Percentiles rank a stretch among this genome's conserved stretches.
Conservation (phyloP, 2,113 vertebrate species). For the Prionailurus viverrinus region DNA sequence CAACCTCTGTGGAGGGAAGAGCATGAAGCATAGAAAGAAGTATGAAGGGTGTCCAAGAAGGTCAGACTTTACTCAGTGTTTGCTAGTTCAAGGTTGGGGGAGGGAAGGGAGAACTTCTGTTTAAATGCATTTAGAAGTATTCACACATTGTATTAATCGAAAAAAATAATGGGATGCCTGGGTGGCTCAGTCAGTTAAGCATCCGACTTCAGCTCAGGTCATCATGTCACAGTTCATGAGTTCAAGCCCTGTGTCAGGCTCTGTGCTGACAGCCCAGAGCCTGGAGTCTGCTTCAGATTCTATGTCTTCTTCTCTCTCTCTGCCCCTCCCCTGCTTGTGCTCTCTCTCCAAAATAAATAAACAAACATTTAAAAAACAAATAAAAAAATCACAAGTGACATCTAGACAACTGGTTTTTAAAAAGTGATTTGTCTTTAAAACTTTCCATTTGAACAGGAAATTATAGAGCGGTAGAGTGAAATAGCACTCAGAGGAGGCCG, state of each 20-base stretch:
- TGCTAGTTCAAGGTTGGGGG: neutral
- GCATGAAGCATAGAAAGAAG: neutral
- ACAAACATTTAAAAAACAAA: neutral
- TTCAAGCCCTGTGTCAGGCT: too few species aligned
- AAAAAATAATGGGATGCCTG: too few species aligned
- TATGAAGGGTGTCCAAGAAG: neutral
- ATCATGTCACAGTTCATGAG: too few species aligned
- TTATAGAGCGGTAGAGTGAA: constrained; percentile 22
- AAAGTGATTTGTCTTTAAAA: constrained; percentile 48
- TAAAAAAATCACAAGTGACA: constrained; percentile 62
- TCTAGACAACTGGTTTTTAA: constrained; percentile 53
- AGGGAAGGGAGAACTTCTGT: neutral
- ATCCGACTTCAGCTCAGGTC: too few species aligned
- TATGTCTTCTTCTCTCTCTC: too few species aligned
- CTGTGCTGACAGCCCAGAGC: too few species aligned
- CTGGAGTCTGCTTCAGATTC: too few species aligned
- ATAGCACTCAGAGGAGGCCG: neutral
- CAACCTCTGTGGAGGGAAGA: neutral
- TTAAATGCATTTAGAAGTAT: constrained; percentile 37
- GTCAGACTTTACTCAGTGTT: neutral
- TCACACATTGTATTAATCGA: constrained; percentile 10
- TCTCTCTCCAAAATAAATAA: too few species aligned
- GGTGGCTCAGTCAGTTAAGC: too few species aligned
- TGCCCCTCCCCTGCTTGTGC: too few species aligned
- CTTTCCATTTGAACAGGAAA: constrained; percentile 51